Conservation (phyloP, 1,140 invertebrate genomes). For the Drosophila guanche region DNA sequence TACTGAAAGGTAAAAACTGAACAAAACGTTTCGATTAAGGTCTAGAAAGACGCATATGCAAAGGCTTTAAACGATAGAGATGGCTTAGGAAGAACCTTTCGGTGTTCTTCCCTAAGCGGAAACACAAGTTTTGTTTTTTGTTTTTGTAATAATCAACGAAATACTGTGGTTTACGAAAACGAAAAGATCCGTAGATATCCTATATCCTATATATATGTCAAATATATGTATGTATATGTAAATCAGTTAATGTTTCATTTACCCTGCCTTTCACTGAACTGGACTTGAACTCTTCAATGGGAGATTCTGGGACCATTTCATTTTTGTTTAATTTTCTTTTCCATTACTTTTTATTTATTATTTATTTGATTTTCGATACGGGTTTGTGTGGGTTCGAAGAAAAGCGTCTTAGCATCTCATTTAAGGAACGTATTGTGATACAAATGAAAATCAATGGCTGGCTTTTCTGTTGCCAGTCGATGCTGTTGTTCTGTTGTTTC, state of each 20-base stretch:
- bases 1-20: slow-evolving; percentile 68
- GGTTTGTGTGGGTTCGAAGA: slow-evolving; percentile 30
- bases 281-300: slow-evolving; percentile 19
- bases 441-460: slow-evolving; percentile 17
- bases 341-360: slow-evolving; percentile 32
- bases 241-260: slow-evolving; percentile 7
- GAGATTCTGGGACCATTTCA: slow-evolving; percentile 30
- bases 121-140: too few species aligned
- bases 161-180: slow-evolving; percentile 58
- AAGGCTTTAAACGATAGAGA: slow-evolving; percentile 13
- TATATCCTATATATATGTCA: slow-evolving; percentile 16
- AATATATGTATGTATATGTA: slow-evolving; percentile 15
- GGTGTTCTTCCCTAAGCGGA: too few species aligned
- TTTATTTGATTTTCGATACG: slow-evolving; percentile 6
- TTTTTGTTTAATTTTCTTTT: slow-evolving; percentile 22
- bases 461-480: background rate
- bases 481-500: slow-evolving; percentile 10
- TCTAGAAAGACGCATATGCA: slow-evolving; percentile 32
- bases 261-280: slow-evolving; percentile 10
- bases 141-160: slow-evolving; percentile 42
- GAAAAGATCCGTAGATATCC: slow-evolving; percentile 20
- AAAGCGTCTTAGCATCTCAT: slow-evolving; percentile 20
- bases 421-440: slow-evolving; percentile 50
- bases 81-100: too few species aligned
- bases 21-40: slow-evolving; percentile 23